Evolutionary conservation across 2,888 invertebrate genomes (phyloP), one percentile per base, ranked within the genome.

Genomic region (Candidula unifasciata): DNA sequence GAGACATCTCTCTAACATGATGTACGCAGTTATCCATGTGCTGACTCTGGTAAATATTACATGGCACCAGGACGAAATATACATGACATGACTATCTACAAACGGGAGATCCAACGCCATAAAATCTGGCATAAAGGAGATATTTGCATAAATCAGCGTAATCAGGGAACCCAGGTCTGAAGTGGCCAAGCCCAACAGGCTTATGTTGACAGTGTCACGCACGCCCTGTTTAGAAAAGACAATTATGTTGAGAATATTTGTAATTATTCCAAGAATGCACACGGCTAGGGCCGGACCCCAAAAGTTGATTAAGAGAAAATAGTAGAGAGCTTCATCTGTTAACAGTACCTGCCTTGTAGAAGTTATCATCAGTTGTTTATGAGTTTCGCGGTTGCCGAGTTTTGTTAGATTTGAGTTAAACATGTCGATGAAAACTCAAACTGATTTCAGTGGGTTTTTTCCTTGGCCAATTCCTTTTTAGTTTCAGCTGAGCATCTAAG

Each of bases 221-320:
- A n/a, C 33, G 60, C 60, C 60, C 30, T 60, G 33, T 77, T 60
- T 77, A 8, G 24, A 27, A 44, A 73, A 73, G 10, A 13, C 30
- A 21, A 60, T 77, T 33, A 77, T 77, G 33, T 77, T 77, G 24
- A 77, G 60, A 24, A 77, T 60, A 30, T 77, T 77, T 3, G 77
- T 77, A 16, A 60, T 24, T 13, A 57, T 30, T 35, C 60, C 77
- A 35, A 77, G 57, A 24, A 77, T 18, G 24, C 73, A 73, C 0
- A 73, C 27, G 1, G n/a, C 52, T 2, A 44, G 44, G 16, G n/a
- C 44, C 27, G 73, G 73, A 27, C 73, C 73, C 44, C 44, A 73
- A 1, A n/a, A n/a, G 35, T 73, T 73, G 21, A 73, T 13, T 2
- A 73, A 44, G 44, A 73, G 44, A 73, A 73, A 24, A 18, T 52